Evolutionary conservation across 2,797 vertebrate genomes (phyloP), one percentile per base, ranked within the genome.

Genomic region (Nothura maculosa): DNA sequence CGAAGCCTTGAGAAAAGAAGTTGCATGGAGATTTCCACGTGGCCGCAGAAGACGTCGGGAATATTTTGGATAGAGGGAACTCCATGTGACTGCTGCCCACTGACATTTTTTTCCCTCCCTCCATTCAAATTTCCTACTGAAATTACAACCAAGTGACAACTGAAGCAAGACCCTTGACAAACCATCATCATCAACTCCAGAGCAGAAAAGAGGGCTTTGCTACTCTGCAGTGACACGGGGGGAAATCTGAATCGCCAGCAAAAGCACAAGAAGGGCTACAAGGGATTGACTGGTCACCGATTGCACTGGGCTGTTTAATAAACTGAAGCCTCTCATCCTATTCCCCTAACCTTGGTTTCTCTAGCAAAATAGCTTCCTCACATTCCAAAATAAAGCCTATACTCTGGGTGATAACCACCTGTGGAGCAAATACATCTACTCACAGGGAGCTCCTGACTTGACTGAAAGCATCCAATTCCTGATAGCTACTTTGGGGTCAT

Each of bases 1-100:
- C 76, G 38, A 92, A 83, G 32, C 68, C 83, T 81, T 92, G 72
- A 70, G 72, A 92, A 91, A 95, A 78, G 90, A 93, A 88, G 78
- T 62, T 93, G 68, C 67, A 89, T 89, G 91, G 40, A 84, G 85
- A 92, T 79, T 74, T 74, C 93, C 63, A 57, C 68, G 54, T 21
- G 61, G 64, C 72, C 80, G 57, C 45, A 90, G 61, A 87, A 94
- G 72, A 92, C 64, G 72, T 62, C 1, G 54, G 48, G 61, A 82
- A 73, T 86, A 85, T 68, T 92, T 76, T 61, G 63, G 30, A 68
- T n/a, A 55, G 18, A n/a, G 18, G 54, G 17, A 36, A 32, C 24
- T 25, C 58, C 32, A 68, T 47, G 21, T 34, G 34, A 34, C 32
- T 50, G 68, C 2, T 69, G 61, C 57, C 30, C 34, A 84, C 58